Conservation (phyloP, 2,113 vertebrate genomes). For the Trichechus manatus region DNA sequence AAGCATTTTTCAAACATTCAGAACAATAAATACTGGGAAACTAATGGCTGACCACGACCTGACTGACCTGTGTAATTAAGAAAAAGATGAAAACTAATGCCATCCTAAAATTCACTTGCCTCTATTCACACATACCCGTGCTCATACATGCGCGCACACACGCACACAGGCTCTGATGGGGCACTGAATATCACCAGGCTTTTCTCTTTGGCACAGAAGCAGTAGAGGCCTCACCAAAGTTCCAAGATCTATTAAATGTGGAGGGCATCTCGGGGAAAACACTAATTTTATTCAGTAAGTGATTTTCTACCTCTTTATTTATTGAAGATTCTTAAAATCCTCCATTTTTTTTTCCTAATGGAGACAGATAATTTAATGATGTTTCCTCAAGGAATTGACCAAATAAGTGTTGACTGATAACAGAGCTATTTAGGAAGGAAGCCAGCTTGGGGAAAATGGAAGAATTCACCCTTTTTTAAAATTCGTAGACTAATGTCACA, state of each 20-base stretch:
- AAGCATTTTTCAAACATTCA: not conserved
- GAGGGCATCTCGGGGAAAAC: not conserved
- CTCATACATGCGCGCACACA: accelerated
- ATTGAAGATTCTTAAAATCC: not conserved
- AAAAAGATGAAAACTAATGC: not conserved
- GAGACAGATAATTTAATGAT: not conserved
- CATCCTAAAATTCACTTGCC: not conserved
- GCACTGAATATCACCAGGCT: not conserved
- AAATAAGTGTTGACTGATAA: not conserved
- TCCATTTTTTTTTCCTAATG: not conserved
- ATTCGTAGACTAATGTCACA: not conserved
- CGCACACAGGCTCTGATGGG: not conserved
- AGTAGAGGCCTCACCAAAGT: not conserved
- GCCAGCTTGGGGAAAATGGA: not conserved
- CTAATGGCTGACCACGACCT: not conserved
- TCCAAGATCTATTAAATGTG: not conserved
- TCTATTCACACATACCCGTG: not conserved
- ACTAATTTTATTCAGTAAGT: not conserved
- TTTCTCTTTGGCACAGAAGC: not conserved
- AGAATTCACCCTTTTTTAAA: not conserved
- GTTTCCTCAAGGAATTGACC: not conserved
- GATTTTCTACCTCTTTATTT: not conserved
- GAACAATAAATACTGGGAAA: not conserved
- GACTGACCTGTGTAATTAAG: not conserved
- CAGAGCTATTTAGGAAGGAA: not conserved